Evolutionary conservation across 2,888 invertebrate species (phyloP), one percentile per base, ranked within the genome.

Genomic region (Mechanitis mazaeus): DNA sequence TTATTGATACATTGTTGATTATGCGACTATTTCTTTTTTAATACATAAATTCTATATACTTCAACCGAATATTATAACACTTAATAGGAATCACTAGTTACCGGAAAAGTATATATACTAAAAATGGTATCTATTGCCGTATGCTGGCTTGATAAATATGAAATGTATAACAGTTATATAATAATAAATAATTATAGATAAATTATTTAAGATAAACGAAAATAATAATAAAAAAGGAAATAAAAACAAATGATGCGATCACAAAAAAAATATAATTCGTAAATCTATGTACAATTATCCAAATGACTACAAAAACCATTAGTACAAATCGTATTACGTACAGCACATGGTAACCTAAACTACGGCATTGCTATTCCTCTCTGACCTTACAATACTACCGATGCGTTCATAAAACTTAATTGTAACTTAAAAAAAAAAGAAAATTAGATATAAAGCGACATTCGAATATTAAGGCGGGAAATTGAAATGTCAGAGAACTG

Each of bases 241-340:
- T 72, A 66, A 68, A 61, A 58, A 63, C 65, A 69, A 66, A 33
- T 54, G 47, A 77, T 78, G 58, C 75, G 79, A 81, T 85, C 87
- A 87, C 87, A 86, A 87, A 87, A 81, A 67, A 72, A 83, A 86
- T 87, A 87, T 88, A 88, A 86, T 87, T 87, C 79, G 79, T 79
- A 84, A 79, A 72, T 74, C 76, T 88, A 87, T 88, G 81, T 88
- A 88, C 87, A 87, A 73, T 79, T 75, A 77, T 70, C 74, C 75
- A 68, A 73, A 68, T 78, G 79, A 78, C 77, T 79, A 79, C 74
- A 76, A 75, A 77, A 74, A 64, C 65, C 61, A 63, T 68, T 61
- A 65, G 50, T 65, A 57, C 63, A 63, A 64, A 65, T 68, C 55
- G 64, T 60, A 59, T 63, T 63, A 68, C 64, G 67, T 67, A 71